These are phyloP conservation scores for Punctoribates punctum DNA, from an alignment of 2,888 invertebrate species.

Conservation along the genomic window DNA sequence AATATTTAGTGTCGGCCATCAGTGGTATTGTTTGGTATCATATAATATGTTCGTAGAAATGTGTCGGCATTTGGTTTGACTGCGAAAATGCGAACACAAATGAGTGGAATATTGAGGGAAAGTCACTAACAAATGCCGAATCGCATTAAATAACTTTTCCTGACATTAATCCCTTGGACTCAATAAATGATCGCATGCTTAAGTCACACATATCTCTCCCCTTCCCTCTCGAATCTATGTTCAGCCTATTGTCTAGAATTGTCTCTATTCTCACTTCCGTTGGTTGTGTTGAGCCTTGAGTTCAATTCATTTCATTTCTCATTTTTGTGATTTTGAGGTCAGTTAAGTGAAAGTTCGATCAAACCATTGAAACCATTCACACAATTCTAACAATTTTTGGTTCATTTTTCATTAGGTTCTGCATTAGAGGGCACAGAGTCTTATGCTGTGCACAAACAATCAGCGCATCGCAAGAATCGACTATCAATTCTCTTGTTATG, in stretches of 20 bases:
- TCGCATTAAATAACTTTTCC: constrained; percentile 26
- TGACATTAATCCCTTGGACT: constrained; percentile 21
- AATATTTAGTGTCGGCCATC: too few relatives aligned
- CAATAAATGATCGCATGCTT: neutral
- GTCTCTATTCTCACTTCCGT: neutral
- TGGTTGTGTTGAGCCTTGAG: neutral
- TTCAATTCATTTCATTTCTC: constrained; percentile 10
- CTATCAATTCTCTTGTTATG: neutral
- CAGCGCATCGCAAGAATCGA: neutral
- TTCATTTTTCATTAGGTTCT: constrained; percentile 10
- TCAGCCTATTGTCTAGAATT: neutral
- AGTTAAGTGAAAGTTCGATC: constrained; percentile 23
- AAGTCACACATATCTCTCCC: neutral
- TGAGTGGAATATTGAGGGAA: neutral
- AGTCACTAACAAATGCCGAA: constrained; percentile 4
- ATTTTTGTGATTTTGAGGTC: constrained; percentile 4
- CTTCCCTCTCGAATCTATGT: neutral
- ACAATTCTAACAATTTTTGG: constrained; percentile 1
- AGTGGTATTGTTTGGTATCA: too few relatives aligned
- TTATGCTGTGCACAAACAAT: neutral
- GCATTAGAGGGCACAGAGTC: neutral
- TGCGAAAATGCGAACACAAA: neutral
- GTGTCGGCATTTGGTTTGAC: neutral
- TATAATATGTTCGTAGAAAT: neutral
- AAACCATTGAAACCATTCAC: constrained; percentile 16